Percentiles rank a stretch among this genome's conserved stretches.
phyloP scores from a whole-genome alignment of 2,888 invertebrate genomes.

The Trichopria drosophilae region DNA sequence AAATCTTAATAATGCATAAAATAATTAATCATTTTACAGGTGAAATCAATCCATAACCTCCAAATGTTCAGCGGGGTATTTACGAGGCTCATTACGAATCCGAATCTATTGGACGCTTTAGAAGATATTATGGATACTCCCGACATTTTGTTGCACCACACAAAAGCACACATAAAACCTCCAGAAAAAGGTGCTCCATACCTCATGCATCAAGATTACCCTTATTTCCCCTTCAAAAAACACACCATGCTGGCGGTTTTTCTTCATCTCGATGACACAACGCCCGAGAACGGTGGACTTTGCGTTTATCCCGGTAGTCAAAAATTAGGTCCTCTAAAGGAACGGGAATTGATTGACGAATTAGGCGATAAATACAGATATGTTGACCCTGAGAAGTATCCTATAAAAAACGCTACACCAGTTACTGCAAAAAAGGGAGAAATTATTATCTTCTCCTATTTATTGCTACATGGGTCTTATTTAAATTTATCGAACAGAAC shows the following conservation, averaged over 20 bases:
- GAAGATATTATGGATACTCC: slow-evolving; percentile 62
- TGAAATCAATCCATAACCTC: slow-evolving; percentile 65
- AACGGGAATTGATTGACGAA: slow-evolving; percentile 58
- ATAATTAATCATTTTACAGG: slow-evolving; percentile 50
- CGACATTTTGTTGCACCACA: slow-evolving; percentile 65
- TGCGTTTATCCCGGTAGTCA: slow-evolving; percentile 66
- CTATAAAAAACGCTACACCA: slow-evolving; percentile 61
- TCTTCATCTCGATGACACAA: slow-evolving; percentile 63
- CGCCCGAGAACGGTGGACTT: slow-evolving; percentile 64
- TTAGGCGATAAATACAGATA: slow-evolving; percentile 58
- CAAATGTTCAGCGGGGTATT: slow-evolving; percentile 64
- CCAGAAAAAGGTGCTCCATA: slow-evolving; percentile 65
- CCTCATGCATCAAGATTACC: slow-evolving; percentile 67
- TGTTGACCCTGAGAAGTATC: slow-evolving; percentile 60
- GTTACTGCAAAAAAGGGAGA: slow-evolving; percentile 63
- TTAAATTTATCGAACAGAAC: slow-evolving; percentile 59
- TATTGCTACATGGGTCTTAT: slow-evolving; percentile 65
- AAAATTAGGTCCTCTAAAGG: slow-evolving; percentile 62
- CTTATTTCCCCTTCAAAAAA: slow-evolving; percentile 65
- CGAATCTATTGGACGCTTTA: slow-evolving; percentile 61
- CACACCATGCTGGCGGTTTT: slow-evolving; percentile 66
- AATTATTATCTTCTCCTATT: slow-evolving; percentile 64
- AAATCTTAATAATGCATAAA: not conserved
- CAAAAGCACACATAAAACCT: slow-evolving; percentile 66
- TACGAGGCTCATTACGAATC: slow-evolving; percentile 59